Evolutionary conservation across 2,888 invertebrate species (phyloP), one percentile per base, ranked within the genome.

Genomic region (Abrostola triplasia): DNA sequence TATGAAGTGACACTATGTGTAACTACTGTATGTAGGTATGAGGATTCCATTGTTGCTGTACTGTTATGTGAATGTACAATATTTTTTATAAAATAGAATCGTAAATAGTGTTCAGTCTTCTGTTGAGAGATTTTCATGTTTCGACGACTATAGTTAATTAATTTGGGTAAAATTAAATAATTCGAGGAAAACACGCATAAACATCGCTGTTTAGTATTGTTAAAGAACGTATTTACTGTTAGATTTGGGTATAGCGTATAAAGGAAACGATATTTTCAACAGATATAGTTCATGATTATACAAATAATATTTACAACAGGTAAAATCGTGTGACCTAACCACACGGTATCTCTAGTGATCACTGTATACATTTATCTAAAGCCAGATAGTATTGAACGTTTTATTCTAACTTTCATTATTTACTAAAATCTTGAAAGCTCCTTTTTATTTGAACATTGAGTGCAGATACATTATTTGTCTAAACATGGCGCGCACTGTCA

Each of bases 371-470:
- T 92, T 85, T 93, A 93, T 91, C 94, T 94, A 94, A 92, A 94
- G 93, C 93, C 94, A 91, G 92, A 88, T 88, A 88, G 90, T 90
- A 89, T 90, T 88, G 88, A 90, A 90, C 88, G 87, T 88, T 90
- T 91, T 92, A 93, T 83, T 87, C 94, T 94, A 93, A 92, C 88
- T 89, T 92, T 85, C 88, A 88, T 88, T 92, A 93, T 92, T 92
- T 84, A 91, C 93, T 94, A 93, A 92, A 93, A 91, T 89, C 85
- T 94, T 91, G 93, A 93, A 88, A 94, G 94, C 94, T 94, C 94
- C 90, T 94, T 93, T 92, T 92, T 90, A 94, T 94, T 94, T 94
- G 94, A 94, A 94, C 94, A 94, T 94, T 93, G 92, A 91, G 93
- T 94, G 93, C 93, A 90, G 92, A 90, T 92, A 92, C 90, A 85